Percentiles rank a stretch among this genome's conserved stretches.
These are phyloP conservation scores for Osmerus mordax DNA, from an alignment of 2,113 vertebrate species.

Conservation along the genomic window DNA sequence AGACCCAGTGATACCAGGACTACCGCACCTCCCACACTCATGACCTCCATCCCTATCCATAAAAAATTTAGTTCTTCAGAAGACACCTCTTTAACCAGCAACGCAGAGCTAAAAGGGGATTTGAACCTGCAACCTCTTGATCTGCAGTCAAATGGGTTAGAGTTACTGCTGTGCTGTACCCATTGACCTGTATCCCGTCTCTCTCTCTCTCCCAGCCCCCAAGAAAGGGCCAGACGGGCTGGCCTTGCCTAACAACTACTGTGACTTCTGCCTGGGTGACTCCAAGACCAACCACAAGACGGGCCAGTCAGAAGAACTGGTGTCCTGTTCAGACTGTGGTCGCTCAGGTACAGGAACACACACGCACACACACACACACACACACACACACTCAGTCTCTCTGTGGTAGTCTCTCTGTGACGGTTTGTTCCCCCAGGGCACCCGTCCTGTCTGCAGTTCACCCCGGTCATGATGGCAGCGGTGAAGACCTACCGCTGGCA, in stretches of 20 bases:
- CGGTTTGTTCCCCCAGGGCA: slow-evolving; percentile 70
- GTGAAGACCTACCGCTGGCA: slow-evolving; percentile 98
- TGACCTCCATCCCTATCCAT: too few species aligned
- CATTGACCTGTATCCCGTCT: background rate
- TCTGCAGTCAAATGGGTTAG: too few species aligned
- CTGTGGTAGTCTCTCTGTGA: background rate
- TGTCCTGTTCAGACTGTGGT: slow-evolving; percentile 95
- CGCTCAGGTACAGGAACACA: slow-evolving; percentile 78
- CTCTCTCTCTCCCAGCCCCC: slow-evolving; percentile 65
- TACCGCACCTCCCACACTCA: too few species aligned
- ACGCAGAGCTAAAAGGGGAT: too few species aligned
- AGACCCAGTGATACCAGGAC: too few species aligned
- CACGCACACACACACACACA: too few species aligned
- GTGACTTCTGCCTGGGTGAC: slow-evolving; percentile 95
- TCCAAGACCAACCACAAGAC: slow-evolving; percentile 97
- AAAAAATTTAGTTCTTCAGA: too few species aligned
- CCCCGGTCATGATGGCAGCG: slow-evolving; percentile 92
- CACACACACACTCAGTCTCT: background rate
- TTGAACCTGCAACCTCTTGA: too few species aligned
- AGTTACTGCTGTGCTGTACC: background rate
- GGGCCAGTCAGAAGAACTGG: slow-evolving; percentile 87
- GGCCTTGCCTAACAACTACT: slow-evolving; percentile 94
- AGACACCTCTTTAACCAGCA: too few species aligned
- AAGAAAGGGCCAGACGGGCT: slow-evolving; percentile 92
- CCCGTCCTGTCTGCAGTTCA: slow-evolving; percentile 94